Base-by-base conservation (phyloP, 2,888 invertebrate genomes). In the Mellilla xanthometata region DNA sequence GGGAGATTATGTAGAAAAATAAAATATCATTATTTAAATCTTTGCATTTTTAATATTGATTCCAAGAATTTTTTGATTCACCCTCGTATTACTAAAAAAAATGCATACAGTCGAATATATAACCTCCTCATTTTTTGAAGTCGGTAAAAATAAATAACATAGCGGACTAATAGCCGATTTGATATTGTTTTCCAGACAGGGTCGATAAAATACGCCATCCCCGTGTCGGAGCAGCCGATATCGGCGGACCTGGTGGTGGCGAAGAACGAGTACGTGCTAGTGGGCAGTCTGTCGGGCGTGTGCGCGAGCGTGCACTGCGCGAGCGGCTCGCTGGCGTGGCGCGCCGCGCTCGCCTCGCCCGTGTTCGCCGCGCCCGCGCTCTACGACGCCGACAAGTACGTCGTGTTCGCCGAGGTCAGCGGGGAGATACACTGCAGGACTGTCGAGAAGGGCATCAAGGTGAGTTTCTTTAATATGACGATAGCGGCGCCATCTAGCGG, bases 301-400 rank as follows among this genome's bases (percentile, higher is more conserved):
- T 91, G 93, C 55, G 81, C 88, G 1, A 86, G 92, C 44, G 50
- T 94, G 6, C 73, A 89, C 42, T 78, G 90, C 54, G 67, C 78
- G 31, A 86, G 91, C 46, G 65, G 74, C 26, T 76, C 72, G 7
- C 93, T 95, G 0, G 65, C 67, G 19, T 96, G 95, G 95, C 86
- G 79, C 12, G 81, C 84, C 29, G 74, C 91, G 41, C 76, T 93
- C 2, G 68, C 68, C 39, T 91, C 91, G 61, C 93, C 96, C 0
- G 77, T 95, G 12, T 94, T 95, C 72, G 92, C 93, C 0, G 90
- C 91, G 5, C 93, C 94, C 0, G 81, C 86, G 12, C 66, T 93
- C 0, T 84, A 93, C 29, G 84, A 91, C 32, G 76, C 78, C 29
- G 91, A 91, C 51, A 85, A 90, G 27, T 85, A 88, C 44, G 83